Base-by-base conservation (phyloP, 2,113 vertebrate genomes). In the Lepidothrix coronata region DNA sequence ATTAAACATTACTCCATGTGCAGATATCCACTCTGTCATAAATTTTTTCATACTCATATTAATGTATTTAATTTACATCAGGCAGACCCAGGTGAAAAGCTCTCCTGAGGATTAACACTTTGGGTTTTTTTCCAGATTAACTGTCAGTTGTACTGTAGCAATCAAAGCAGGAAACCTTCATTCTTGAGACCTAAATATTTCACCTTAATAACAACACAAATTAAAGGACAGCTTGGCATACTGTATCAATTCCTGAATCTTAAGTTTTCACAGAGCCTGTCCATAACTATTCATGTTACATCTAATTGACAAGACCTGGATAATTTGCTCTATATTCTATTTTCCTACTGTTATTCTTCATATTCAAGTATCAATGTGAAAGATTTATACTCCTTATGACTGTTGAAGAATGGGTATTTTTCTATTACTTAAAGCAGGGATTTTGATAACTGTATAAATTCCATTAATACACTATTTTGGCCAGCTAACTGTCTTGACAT, bases 131-230 rank as follows among this genome's bases (percentile, higher is more conserved):
- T 15, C n/a, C 63, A 73, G 54, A 96, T 71, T 73, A 93, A 73
- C 51, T 74, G 59, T 63, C 85, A 95, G 30, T 28, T 88, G 33
- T 67, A 77, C 22, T 20, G 3, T 11, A 81, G 72, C 33, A 92
- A 86, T 71, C 90, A 93, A 90, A 92, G 72, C 15, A 93, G 33
- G 39, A 92, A 88, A 94, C 58, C 31, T 75, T 75, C 51, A 70
- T 86, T 85, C 72, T 87, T 67, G 57, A 91, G 80, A 93, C 54
- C 68, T 89, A 92, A 94, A 85, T 88, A 91, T 96, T 93, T 93
- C 68, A 59, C 39, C 67, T 67, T 70, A 89, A 88, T 54, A 72
- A 83, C 37, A 91, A 75, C 46, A 83, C 49, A 83, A 84, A 85
- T 54, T 85, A 95, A 37, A 89, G 37, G 67, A 74, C 21, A 94